Evolutionary conservation across 2,113 vertebrate species (phyloP).

Genomic region (Daphoenositta chrysoptera): DNA sequence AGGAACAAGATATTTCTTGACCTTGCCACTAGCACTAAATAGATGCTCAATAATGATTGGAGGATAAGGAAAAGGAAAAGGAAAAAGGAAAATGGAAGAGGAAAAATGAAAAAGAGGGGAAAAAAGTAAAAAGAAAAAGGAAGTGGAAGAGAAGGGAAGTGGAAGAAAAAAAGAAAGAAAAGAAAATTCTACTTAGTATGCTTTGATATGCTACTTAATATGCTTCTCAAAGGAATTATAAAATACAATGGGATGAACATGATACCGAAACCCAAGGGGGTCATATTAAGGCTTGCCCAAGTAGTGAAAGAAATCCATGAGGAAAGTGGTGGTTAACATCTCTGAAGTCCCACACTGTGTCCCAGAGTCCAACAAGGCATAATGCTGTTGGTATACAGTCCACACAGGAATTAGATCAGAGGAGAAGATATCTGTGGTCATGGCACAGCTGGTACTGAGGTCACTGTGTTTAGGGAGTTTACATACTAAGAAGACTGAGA

Average conservation of each 20-base stretch:
- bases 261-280: background rate
- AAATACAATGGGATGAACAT: background rate
- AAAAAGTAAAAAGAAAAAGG: too few relatives aligned
- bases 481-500: background rate
- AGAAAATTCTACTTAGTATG: background rate
- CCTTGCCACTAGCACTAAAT: background rate
- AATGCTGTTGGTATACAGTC: background rate
- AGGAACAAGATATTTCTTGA: background rate
- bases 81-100: too few relatives aligned
- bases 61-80: background rate
- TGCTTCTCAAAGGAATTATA: background rate
- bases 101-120: fast-evolving
- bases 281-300: background rate
- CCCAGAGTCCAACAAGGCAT: background rate
- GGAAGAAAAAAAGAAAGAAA: background rate
- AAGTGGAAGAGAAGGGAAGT: background rate
- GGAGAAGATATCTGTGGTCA: background rate
- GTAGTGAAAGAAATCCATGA: background rate
- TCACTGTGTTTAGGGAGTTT: background rate
- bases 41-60: background rate
- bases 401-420: background rate
- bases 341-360: background rate
- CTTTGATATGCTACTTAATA: too few relatives aligned
- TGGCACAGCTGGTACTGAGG: background rate
- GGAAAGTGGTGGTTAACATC: background rate